Conservation (phyloP, 1,140 invertebrate genomes). For the Apocrypta bakeri region DNA sequence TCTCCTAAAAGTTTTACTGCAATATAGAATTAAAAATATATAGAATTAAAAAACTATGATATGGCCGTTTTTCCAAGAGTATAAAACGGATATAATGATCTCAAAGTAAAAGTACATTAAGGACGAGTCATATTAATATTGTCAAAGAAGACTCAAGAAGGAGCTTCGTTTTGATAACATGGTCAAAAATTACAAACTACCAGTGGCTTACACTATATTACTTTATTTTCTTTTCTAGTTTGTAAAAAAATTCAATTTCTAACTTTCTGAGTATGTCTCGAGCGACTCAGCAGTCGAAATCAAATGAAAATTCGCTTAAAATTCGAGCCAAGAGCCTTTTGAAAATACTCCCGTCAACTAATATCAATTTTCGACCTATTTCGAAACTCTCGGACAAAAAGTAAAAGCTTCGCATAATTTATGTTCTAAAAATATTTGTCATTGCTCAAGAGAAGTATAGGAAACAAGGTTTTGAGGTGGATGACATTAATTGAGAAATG, state of each 20-base stretch:
- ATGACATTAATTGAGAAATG: constrained; percentile 46
- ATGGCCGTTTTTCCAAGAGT: not conserved
- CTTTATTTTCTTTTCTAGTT: no score
- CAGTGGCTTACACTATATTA: no score
- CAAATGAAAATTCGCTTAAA: not conserved
- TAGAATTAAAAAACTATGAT: constrained; percentile 38
- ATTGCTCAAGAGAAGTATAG: not conserved
- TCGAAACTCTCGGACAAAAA: not conserved
- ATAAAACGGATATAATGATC: not conserved
- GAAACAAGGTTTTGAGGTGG: no score
- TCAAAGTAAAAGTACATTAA: not conserved
- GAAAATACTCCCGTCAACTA: not conserved
- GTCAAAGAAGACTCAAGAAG: not conserved
- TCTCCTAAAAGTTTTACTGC: not conserved
- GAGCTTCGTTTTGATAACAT: no score
- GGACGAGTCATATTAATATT: not conserved
- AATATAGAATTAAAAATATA: not conserved
- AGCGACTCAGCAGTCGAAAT: no score
- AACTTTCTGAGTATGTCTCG: no score
- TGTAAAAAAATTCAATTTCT: no score
- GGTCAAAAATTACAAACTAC: no score
- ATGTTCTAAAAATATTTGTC: constrained; percentile 23
- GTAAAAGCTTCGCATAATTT: constrained; percentile 3
- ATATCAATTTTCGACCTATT: not conserved
- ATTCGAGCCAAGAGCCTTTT: not conserved